A percentile compares a stretch with the other conserved stretches of the same genome.
Conservation (phyloP, 2,797 vertebrate species). For the Sebastes vulpes region DNA sequence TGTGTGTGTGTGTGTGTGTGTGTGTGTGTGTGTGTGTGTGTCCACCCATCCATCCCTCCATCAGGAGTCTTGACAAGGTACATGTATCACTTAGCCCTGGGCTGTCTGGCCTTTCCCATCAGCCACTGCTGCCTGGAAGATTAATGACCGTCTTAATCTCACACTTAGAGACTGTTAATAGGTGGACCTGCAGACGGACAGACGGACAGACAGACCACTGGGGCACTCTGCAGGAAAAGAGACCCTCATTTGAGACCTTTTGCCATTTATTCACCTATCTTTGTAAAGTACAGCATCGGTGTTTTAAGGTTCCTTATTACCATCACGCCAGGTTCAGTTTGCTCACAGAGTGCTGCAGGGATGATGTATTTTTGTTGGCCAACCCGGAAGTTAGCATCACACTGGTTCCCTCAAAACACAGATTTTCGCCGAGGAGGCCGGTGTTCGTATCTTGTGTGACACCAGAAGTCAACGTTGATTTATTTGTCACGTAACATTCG, state of each 20-base stretch:
- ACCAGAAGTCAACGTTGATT: neutral
- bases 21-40: neutral
- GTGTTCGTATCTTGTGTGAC: neutral
- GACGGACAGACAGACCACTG: slow-evolving; percentile 19
- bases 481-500: neutral
- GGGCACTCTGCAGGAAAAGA: neutral
- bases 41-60: slow-evolving; percentile 60
- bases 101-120: slow-evolving; percentile 66
- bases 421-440: neutral
- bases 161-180: slow-evolving; percentile 66
- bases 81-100: slow-evolving; percentile 74
- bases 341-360: neutral
- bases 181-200: slow-evolving; percentile 39
- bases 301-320: neutral
- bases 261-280: neutral
- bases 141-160: slow-evolving; percentile 67
- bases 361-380: neutral
- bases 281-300: neutral
- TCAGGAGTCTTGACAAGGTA: slow-evolving; percentile 68
- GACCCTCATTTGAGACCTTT: neutral
- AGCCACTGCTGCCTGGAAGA: slow-evolving; percentile 61
- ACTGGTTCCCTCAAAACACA: neutral
- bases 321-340: neutral
- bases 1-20: neutral
- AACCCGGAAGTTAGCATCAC: neutral